Percentiles rank a stretch among this genome's conserved stretches.
Evolutionary conservation across 2,888 invertebrate species (phyloP).

Genomic region (Idaea straminata): DNA sequence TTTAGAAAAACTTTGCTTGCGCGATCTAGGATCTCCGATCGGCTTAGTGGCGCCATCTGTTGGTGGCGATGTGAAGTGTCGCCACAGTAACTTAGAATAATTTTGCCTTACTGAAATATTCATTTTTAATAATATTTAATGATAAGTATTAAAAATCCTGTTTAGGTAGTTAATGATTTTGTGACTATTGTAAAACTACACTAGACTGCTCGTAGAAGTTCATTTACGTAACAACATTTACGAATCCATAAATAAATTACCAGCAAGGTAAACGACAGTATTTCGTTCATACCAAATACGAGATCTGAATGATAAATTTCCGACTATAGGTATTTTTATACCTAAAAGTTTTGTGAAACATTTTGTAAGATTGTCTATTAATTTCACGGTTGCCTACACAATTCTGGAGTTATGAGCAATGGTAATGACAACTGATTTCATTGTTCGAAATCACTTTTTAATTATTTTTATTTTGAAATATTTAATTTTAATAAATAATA

Average conservation of each 20-base stretch:
- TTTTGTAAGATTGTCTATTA: slow-evolving; percentile 61
- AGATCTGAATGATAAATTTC: slow-evolving; percentile 55
- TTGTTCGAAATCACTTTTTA: neutral
- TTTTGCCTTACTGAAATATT: too few species aligned
- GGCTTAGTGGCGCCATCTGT: too few species aligned
- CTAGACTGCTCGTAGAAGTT: neutral
- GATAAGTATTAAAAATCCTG: too few species aligned
- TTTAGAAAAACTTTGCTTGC: too few species aligned
- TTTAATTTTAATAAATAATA: too few species aligned
- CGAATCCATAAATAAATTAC: slow-evolving; percentile 13
- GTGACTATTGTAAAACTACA: neutral
- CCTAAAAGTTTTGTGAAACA: slow-evolving; percentile 41
- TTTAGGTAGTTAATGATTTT: too few species aligned
- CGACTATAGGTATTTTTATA: slow-evolving; percentile 28
- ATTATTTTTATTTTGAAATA: too few species aligned
- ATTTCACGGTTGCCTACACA: slow-evolving; percentile 59
- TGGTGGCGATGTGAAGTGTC: too few species aligned
- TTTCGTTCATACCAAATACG: slow-evolving; percentile 33
- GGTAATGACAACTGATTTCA: neutral
- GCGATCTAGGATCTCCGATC: too few species aligned
- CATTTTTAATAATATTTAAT: too few species aligned
- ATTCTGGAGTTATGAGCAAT: slow-evolving; percentile 40
- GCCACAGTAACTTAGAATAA: too few species aligned
- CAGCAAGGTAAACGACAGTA: slow-evolving; percentile 35
- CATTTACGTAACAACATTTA: neutral